phyloP scores from a whole-genome alignment of 2,888 invertebrate species.

The Brachyopa scutellaris region DNA sequence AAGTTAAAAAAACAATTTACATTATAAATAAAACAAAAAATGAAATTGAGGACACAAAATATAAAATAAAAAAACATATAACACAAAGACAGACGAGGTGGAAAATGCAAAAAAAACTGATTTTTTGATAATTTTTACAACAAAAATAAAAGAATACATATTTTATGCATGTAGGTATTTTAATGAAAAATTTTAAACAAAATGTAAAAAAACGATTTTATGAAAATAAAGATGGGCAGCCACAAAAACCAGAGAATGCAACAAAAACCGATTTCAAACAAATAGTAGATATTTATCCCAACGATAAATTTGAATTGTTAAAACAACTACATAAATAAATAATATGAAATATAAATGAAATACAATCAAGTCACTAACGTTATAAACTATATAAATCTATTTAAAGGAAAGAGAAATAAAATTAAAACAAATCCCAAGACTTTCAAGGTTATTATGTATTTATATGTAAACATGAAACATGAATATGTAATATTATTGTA shows the following conservation, averaged over 20 bases:
- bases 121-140: slow-evolving; percentile 74
- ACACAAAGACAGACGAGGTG: slow-evolving; percentile 50
- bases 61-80: slow-evolving; percentile 54
- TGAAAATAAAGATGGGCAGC: slow-evolving; percentile 49
- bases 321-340: slow-evolving; percentile 66
- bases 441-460: slow-evolving; percentile 75
- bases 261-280: slow-evolving; percentile 56
- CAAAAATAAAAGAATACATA: slow-evolving; percentile 66
- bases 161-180: slow-evolving; percentile 68
- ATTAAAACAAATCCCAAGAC: slow-evolving; percentile 74
- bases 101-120: slow-evolving; percentile 66
- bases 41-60: slow-evolving; percentile 76
- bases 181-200: slow-evolving; percentile 39
- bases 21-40: slow-evolving; percentile 72
- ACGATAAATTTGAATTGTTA: slow-evolving; percentile 78
- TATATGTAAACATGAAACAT: slow-evolving; percentile 46
- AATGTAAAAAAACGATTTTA: slow-evolving; percentile 43
- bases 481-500: slow-evolving; percentile 51
- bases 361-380: slow-evolving; percentile 69
- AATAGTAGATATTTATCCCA: slow-evolving; percentile 79
- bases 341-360: slow-evolving; percentile 42
- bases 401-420: slow-evolving; percentile 51
- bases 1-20: slow-evolving; percentile 75
- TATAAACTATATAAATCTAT: slow-evolving; percentile 61
- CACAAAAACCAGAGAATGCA: slow-evolving; percentile 37